Conservation (phyloP, 2,113 vertebrate species). For the Misgurnus anguillicaudatus region DNA sequence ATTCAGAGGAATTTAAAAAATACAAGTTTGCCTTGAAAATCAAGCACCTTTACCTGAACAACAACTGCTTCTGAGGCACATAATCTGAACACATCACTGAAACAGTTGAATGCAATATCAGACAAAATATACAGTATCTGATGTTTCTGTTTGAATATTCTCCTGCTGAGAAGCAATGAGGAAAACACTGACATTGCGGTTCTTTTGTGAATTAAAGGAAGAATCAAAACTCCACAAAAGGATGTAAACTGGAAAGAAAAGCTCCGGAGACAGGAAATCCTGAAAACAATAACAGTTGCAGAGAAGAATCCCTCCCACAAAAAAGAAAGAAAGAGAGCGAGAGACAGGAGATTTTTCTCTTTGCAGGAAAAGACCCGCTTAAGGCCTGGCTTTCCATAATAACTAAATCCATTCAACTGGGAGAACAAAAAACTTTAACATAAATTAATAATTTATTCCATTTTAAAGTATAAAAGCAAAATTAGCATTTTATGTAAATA, state of each 20-base stretch:
- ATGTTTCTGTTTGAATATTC: neutral
- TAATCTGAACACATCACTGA: neutral
- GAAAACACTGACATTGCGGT: neutral
- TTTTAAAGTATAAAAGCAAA: neutral
- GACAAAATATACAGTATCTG: neutral
- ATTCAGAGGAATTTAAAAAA: neutral
- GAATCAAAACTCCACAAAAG: conserved; percentile 2
- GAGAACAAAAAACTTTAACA: neutral
- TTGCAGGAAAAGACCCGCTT: conserved; percentile 8
- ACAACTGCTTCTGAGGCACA: neutral
- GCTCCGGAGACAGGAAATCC: conserved; percentile 66
- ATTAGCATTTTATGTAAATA: neutral
- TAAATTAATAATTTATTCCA: neutral
- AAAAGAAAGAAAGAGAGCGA: conserved; percentile 37
- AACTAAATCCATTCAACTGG: neutral
- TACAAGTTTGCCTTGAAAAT: neutral
- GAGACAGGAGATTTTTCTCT: conserved; percentile 47
- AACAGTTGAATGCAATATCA: neutral
- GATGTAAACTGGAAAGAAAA: conserved; percentile 40
- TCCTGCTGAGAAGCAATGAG: neutral
- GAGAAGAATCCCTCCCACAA: conserved; percentile 55
- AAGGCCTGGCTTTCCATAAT: neutral
- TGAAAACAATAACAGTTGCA: conserved; percentile 64
- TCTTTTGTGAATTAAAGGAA: conserved; percentile 1
- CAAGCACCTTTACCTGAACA: neutral